A percentile compares a stretch with the other conserved stretches of the same genome.
Evolutionary conservation across 2,113 vertebrate genomes (phyloP).

Genomic region (Shinisaurus crocodilurus): DNA sequence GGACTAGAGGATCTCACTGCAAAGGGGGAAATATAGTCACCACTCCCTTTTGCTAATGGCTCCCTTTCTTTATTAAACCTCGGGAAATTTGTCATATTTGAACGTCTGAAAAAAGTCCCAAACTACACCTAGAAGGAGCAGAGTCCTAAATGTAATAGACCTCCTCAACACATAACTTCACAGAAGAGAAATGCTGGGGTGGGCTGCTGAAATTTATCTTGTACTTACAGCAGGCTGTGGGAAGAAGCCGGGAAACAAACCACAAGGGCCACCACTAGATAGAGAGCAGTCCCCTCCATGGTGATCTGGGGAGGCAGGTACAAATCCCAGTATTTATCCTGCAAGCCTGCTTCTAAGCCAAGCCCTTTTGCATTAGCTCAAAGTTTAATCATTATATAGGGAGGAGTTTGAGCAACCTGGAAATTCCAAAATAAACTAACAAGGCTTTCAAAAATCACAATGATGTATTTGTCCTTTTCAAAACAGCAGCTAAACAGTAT

Average conservation of each 20-base stretch:
- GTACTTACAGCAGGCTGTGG: constrained; percentile 63
- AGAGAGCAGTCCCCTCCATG: constrained; percentile 52
- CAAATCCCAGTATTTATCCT: constrained; percentile 9
- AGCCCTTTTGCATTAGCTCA: neutral
- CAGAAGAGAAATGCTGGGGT: neutral
- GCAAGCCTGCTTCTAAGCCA: neutral
- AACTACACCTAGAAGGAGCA: neutral
- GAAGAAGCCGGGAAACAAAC: constrained; percentile 29
- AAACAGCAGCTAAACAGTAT: neutral
- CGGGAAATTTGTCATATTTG: neutral
- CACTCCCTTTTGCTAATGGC: neutral
- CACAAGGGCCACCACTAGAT: constrained; percentile 21
- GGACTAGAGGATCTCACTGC: no score
- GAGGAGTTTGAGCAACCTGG: neutral
- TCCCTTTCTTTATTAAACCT: no score
- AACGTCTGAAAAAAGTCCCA: no score
- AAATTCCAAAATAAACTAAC: neutral
- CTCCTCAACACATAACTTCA: neutral
- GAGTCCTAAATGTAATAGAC: neutral
- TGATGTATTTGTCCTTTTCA: neutral
- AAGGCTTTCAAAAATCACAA: neutral
- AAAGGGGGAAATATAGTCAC: no score
- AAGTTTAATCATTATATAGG: neutral
- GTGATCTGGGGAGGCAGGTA: neutral
- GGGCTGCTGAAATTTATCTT: neutral